Percentiles rank a stretch among this genome's conserved stretches.
Evolutionary conservation across 2,888 invertebrate genomes (phyloP).

Genomic region (Steinernema scapterisci): DNA sequence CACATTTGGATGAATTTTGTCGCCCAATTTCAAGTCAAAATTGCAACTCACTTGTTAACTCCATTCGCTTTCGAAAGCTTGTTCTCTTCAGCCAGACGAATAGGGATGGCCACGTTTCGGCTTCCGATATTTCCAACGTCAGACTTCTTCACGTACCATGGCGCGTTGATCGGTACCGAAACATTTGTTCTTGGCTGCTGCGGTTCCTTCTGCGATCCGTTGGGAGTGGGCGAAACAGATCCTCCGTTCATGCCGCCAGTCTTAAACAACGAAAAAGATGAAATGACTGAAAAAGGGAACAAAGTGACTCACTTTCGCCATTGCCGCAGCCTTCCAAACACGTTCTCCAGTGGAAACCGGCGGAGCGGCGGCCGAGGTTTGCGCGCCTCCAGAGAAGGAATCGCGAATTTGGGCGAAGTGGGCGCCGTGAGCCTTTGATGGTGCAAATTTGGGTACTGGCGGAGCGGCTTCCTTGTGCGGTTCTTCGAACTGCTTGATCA

Average conservation of each 20-base stretch:
- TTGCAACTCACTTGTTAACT: not conserved
- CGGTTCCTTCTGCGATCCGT: not conserved
- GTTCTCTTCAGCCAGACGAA: constrained; percentile 20
- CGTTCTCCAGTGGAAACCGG: constrained; percentile 28
- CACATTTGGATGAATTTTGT: no score
- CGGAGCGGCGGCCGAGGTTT: not conserved
- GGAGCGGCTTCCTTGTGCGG: not conserved
- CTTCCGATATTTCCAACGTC: constrained; percentile 23
- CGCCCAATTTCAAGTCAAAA: no score
- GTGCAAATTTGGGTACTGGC: constrained; percentile 10
- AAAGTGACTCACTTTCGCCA: constrained; percentile 28
- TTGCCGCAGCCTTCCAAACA: constrained; percentile 25
- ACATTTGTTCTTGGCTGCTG: not conserved
- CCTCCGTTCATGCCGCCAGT: constrained; percentile 8
- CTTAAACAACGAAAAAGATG: no score
- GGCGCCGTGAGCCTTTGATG: constrained; percentile 21
- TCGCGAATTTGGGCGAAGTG: constrained; percentile 27
- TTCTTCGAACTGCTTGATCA: constrained; percentile 20
- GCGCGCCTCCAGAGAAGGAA: constrained; percentile 4
- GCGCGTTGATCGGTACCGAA: constrained; percentile 1
- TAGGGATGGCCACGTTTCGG: constrained; percentile 13
- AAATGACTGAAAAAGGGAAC: no score
- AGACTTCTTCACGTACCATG: constrained; percentile 25
- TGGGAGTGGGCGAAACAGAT: not conserved
- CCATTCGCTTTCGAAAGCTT: constrained; percentile 9